These are phyloP conservation scores for Etheostoma nigrum DNA, from an alignment of 2,797 vertebrate genomes.

Conservation along the genomic window DNA sequence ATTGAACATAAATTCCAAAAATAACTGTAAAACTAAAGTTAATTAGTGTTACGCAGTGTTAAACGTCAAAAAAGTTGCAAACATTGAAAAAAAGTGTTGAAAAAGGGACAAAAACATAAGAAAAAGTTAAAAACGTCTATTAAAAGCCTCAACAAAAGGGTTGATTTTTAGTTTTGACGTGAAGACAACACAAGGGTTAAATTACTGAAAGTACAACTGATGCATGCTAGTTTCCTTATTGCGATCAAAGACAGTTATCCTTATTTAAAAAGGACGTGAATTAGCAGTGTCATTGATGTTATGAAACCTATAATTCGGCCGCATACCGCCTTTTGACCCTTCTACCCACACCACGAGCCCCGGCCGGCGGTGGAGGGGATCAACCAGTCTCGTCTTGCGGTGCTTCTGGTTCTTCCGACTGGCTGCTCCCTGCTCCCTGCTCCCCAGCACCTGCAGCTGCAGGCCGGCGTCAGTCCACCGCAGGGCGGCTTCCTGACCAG, in stretches of 20 bases:
- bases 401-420: constrained; percentile 36
- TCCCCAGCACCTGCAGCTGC: constrained; percentile 55
- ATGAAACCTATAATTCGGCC: constrained; percentile 44
- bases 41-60: no score
- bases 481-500: constrained; percentile 61
- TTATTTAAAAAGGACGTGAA: background rate
- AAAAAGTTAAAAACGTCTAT: no score
- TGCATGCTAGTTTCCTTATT: background rate
- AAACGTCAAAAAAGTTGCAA: no score
- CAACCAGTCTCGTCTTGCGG: constrained; percentile 6
- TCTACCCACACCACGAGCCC: background rate
- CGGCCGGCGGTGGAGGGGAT: background rate
- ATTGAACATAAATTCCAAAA: no score
- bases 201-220: background rate
- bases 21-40: no score
- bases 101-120: no score
- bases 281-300: background rate
- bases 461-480: constrained; percentile 53
- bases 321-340: constrained; percentile 36
- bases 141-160: no score
- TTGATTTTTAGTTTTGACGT: no score
- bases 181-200: no score
- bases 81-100: no score
- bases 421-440: constrained; percentile 38
- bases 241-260: constrained; percentile 8